Conservation (phyloP, 2,797 vertebrate genomes). For the Hydrophis major region DNA sequence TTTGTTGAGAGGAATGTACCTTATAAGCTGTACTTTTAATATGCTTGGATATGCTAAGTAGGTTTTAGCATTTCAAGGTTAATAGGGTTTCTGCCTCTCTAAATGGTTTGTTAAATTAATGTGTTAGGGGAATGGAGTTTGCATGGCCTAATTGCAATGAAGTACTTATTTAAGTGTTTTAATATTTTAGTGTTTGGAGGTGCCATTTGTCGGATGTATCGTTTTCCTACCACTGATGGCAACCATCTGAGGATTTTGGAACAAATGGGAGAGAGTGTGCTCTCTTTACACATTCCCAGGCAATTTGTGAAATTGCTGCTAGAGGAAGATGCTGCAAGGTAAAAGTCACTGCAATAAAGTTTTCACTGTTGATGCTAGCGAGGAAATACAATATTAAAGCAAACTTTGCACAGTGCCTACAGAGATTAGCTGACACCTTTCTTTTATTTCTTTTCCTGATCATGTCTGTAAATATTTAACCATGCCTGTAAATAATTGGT, state of each 20-base stretch:
- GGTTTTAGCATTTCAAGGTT: not conserved
- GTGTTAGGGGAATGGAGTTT: not conserved
- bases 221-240: slow-evolving; percentile 91
- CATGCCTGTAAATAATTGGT: not conserved
- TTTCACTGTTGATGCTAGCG: not conserved
- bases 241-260: slow-evolving; percentile 94
- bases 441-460: not conserved
- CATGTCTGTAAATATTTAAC: not conserved
- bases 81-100: slow-evolving; percentile 4
- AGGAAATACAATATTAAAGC: not conserved
- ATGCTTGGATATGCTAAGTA: not conserved
- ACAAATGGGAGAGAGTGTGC: slow-evolving; percentile 94
- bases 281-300: slow-evolving; percentile 90
- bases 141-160: not conserved
- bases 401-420: not conserved
- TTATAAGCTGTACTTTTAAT: not conserved
- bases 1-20: not conserved
- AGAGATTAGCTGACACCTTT: not conserved
- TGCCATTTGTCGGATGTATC: slow-evolving; percentile 96
- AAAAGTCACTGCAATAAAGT: not conserved
- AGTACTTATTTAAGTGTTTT: slow-evolving; percentile 7
- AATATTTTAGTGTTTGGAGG: slow-evolving; percentile 88
- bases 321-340: slow-evolving; percentile 94
- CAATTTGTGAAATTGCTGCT: slow-evolving; percentile 94
- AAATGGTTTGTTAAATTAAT: not conserved